These are phyloP conservation scores for Leptinotarsa rubiginosa DNA, from an alignment of 2,888 invertebrate genomes.

Conservation along the genomic window DNA sequence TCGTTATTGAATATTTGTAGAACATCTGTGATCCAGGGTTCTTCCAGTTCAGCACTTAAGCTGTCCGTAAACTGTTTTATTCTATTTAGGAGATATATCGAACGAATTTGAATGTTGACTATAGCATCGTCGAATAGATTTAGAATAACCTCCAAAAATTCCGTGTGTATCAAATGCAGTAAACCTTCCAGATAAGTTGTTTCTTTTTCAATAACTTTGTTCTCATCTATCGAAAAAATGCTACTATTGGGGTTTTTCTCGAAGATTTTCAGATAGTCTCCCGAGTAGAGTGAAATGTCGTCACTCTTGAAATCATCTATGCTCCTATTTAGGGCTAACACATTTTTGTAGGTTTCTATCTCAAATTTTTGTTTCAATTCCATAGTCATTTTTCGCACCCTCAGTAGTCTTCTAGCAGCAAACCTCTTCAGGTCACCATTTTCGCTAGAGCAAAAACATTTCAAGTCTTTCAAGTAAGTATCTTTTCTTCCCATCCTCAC, in stretches of 20 bases:
- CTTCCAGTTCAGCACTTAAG: slow-evolving; percentile 52
- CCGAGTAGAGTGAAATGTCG: slow-evolving; percentile 57
- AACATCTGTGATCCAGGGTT: slow-evolving; percentile 51
- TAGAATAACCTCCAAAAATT: slow-evolving; percentile 54
- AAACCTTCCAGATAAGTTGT: slow-evolving; percentile 58
- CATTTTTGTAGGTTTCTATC: slow-evolving; percentile 46
- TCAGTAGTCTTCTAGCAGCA: slow-evolving; percentile 38
- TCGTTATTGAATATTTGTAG: slow-evolving; percentile 42
- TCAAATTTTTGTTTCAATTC: slow-evolving; percentile 52
- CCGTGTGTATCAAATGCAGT: slow-evolving; percentile 53
- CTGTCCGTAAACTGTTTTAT: slow-evolving; percentile 51
- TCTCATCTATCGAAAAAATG: slow-evolving; percentile 43
- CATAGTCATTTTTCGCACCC: slow-evolving; percentile 37
- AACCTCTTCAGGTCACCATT: slow-evolving; percentile 37
- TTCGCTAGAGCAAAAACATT: slow-evolving; percentile 37
- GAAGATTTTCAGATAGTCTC: slow-evolving; percentile 57
- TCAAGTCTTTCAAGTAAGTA: slow-evolving; percentile 50
- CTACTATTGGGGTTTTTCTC: slow-evolving; percentile 45
- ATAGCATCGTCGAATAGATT: slow-evolving; percentile 56
- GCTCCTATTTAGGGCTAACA: slow-evolving; percentile 46
- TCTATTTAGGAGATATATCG: slow-evolving; percentile 54
- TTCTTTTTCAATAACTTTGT: slow-evolving; percentile 39
- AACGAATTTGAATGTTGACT: slow-evolving; percentile 57
- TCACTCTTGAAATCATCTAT: slow-evolving; percentile 51
- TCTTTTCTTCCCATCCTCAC: slow-evolving; percentile 42